A percentile compares a stretch with the other conserved stretches of the same genome.
These are phyloP conservation scores for Thinocorus orbignyianus DNA, from an alignment of 2,113 vertebrate species.

Conservation along the genomic window DNA sequence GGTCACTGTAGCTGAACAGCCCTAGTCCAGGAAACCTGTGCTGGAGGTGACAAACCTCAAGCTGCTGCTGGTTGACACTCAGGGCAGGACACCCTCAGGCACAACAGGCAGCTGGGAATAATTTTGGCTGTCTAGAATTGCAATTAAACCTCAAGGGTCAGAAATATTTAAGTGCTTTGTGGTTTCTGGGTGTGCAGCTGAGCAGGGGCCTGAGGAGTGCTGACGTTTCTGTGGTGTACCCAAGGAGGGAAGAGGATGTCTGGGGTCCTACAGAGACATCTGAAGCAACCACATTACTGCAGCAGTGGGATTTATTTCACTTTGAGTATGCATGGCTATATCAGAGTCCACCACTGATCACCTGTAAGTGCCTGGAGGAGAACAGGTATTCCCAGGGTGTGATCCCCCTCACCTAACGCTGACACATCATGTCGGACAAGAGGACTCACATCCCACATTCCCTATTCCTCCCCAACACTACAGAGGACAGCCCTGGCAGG, in stretches of 20 bases:
- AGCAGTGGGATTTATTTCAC: neutral
- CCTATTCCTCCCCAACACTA: neutral
- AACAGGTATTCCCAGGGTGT: neutral
- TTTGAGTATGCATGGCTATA: neutral
- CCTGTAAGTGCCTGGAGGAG: rapidly evolving
- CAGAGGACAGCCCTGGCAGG: neutral
- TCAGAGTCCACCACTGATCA: neutral
- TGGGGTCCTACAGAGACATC: neutral
- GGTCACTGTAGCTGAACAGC: neutral
- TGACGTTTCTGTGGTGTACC: neutral
- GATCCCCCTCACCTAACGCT: rapidly evolving
- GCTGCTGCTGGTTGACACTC: neutral
- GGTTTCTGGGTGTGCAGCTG: neutral
- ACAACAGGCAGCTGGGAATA: neutral
- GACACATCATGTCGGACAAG: rapidly evolving
- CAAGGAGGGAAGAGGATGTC: neutral
- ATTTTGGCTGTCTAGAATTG: neutral
- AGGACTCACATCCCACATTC: neutral
- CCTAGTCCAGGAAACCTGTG: neutral
- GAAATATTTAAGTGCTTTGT: neutral
- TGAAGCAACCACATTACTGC: neutral
- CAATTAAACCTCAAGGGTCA: neutral
- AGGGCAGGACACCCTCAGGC: neutral
- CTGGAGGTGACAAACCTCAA: neutral
- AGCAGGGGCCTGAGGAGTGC: neutral